Percentiles rank a stretch among this genome's conserved stretches.
These are phyloP conservation scores for Petrolisthes cinctipes DNA, from an alignment of 2,888 invertebrate genomes.

Conservation along the genomic window DNA sequence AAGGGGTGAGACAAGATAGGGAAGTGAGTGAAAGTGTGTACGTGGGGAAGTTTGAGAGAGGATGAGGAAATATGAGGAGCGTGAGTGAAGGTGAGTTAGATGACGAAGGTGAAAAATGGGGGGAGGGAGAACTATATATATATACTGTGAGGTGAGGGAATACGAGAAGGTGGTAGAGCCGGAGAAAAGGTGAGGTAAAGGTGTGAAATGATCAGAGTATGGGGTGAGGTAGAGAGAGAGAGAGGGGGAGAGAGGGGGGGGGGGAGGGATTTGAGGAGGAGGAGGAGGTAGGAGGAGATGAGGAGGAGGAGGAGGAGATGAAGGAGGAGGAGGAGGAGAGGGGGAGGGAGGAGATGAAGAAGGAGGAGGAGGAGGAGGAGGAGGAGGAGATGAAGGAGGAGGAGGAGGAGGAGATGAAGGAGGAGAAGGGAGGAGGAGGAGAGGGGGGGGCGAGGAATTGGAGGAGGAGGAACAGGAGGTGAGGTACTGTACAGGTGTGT, in stretches of 20 bases:
- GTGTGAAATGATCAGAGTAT: not conserved
- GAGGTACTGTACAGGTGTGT: not conserved
- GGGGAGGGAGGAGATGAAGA: not conserved
- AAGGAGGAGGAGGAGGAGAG: not conserved
- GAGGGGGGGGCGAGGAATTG: not conserved
- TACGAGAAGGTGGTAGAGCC: not conserved
- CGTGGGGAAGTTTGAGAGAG: too few species aligned
- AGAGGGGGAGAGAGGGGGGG: not conserved
- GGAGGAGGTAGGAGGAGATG: not conserved
- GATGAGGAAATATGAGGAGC: too few species aligned
- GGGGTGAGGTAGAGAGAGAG: not conserved
- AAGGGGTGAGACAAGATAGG: too few species aligned
- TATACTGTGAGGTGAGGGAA: not conserved
- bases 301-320: not conserved
- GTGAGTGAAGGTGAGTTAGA: too few species aligned
- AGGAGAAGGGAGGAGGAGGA: not conserved
- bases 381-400: not conserved
- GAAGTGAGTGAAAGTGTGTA: too few species aligned
- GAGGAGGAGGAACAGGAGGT: not conserved
- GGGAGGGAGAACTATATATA: not conserved
- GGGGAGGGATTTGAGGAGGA: not conserved
- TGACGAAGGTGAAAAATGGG: not conserved
- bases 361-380: not conserved
- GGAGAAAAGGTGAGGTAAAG: not conserved
- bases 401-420: not conserved